Percentiles rank a stretch among this genome's conserved stretches.
Evolutionary conservation across 2,113 vertebrate genomes (phyloP).

Genomic region (Mus pahari): DNA sequence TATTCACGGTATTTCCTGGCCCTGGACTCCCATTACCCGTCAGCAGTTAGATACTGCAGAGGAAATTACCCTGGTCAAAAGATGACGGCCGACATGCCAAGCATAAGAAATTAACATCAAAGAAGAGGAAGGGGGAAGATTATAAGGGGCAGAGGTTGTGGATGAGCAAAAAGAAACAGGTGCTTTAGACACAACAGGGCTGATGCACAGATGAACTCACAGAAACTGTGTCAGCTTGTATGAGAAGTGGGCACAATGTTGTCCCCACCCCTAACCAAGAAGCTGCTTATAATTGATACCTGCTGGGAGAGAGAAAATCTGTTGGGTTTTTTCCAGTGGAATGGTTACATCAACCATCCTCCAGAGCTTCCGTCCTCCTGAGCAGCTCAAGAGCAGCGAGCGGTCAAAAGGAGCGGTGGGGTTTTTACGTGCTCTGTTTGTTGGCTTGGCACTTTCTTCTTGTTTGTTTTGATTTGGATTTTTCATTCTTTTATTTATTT

Average conservation of each 20-base stretch:
- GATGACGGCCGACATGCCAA: not conserved
- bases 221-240: too few species aligned
- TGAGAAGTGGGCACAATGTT: not conserved
- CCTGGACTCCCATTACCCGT: not conserved
- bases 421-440: not conserved
- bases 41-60: not conserved
- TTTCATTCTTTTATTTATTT: not conserved
- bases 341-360: not conserved
- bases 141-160: not conserved
- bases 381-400: not conserved
- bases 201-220: not conserved
- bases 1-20: not conserved
- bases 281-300: not conserved
- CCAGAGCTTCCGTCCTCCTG: not conserved
- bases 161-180: not conserved
- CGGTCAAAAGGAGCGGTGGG: not conserved
- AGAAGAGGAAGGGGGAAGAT: not conserved
- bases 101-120: not conserved
- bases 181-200: not conserved
- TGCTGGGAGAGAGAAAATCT: not conserved
- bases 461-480: not conserved
- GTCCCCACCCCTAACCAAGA: not conserved
- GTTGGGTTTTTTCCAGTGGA: not conserved
- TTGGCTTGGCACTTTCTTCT: not conserved
- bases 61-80: not conserved